Percentiles rank a stretch among this genome's conserved stretches.
These are phyloP conservation scores for Apotomis capreana DNA, from an alignment of 2,888 invertebrate genomes.

Conservation along the genomic window DNA sequence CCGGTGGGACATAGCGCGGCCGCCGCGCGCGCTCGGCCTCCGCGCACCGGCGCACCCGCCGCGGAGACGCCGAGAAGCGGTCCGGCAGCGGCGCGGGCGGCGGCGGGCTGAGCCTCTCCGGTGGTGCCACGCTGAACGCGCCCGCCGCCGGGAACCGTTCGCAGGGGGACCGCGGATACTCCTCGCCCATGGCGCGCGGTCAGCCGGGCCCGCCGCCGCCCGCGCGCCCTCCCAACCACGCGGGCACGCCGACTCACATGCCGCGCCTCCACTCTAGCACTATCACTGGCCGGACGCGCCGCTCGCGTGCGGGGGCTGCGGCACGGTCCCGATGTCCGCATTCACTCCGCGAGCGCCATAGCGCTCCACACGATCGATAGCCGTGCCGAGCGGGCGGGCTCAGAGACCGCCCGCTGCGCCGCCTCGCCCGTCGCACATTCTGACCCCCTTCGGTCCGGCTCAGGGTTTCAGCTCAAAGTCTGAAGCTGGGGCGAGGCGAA, in stretches of 20 bases:
- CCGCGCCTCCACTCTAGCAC: constrained; percentile 72
- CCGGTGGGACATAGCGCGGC: constrained; percentile 86
- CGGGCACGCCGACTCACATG: constrained; percentile 75
- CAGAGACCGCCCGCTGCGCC: constrained; percentile 71
- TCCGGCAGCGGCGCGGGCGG: constrained; percentile 85
- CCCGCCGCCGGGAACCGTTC: constrained; percentile 82
- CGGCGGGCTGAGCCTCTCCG: constrained; percentile 85
- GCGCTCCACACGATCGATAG: constrained; percentile 77
- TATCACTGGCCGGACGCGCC: constrained; percentile 69
- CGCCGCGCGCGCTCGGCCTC: constrained; percentile 86
- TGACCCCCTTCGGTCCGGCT: constrained; percentile 55
- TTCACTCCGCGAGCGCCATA: constrained; percentile 80
- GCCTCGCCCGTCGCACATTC: constrained; percentile 69
- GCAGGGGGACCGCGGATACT: constrained; percentile 82
- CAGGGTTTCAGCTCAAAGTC: constrained; percentile 65
- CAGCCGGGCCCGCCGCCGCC: constrained; percentile 79
- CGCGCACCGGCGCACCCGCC: constrained; percentile 85
- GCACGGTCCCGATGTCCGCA: constrained; percentile 78
- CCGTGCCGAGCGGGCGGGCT: constrained; percentile 75
- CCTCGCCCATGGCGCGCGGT: constrained; percentile 82
- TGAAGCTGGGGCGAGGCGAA: constrained; percentile 80
- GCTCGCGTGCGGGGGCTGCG: constrained; percentile 69
- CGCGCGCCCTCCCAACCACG: constrained; percentile 73
- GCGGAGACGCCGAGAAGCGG: constrained; percentile 82
- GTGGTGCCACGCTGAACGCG: constrained; percentile 85